Percentiles rank a stretch among this genome's conserved stretches.
Evolutionary conservation across 2,888 invertebrate species (phyloP).

Genomic region (Sturmia bella): DNA sequence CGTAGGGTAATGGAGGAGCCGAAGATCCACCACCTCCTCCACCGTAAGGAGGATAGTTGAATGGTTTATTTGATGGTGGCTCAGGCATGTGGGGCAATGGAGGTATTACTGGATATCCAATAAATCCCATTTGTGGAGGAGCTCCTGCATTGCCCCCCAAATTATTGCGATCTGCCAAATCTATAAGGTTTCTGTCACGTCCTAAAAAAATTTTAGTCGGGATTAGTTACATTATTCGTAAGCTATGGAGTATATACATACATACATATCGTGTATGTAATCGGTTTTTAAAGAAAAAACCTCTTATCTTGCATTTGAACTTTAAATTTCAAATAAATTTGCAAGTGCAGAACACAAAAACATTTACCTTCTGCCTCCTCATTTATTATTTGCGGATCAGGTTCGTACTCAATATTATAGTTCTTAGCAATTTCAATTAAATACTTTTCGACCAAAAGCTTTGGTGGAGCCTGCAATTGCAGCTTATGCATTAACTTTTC

Average conservation of each 20-base stretch:
- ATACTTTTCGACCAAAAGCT: conserved; percentile 94
- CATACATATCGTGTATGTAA: too few relatives aligned
- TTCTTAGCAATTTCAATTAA: conserved; percentile 98
- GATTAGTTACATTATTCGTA: too few relatives aligned
- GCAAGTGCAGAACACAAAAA: not conserved
- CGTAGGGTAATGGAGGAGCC: conserved; percentile 77
- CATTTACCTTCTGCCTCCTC: conserved; percentile 84
- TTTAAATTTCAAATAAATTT: too few relatives aligned
- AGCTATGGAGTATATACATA: too few relatives aligned
- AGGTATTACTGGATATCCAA: conserved; percentile 90
- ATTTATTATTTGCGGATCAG: conserved; percentile 95
- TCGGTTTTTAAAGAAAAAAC: too few relatives aligned
- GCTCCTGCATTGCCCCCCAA: conserved; percentile 82
- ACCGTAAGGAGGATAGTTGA: conserved; percentile 85
- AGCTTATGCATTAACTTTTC: conserved; percentile 96
- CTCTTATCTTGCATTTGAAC: too few relatives aligned
- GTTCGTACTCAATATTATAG: conserved; percentile 96
- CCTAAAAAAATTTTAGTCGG: too few relatives aligned
- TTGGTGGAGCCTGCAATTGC: conserved; percentile 96
- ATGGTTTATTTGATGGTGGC: conserved; percentile 84
- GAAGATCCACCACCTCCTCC: conserved; percentile 74
- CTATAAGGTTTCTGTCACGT: conserved; percentile 86
- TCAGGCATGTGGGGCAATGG: conserved; percentile 84
- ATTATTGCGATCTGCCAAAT: conserved; percentile 85
- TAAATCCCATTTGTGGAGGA: conserved; percentile 90